Percentiles rank a stretch among this genome's conserved stretches.
Evolutionary conservation across 2,113 vertebrate species (phyloP).

Genomic region (Hipposideros armiger): DNA sequence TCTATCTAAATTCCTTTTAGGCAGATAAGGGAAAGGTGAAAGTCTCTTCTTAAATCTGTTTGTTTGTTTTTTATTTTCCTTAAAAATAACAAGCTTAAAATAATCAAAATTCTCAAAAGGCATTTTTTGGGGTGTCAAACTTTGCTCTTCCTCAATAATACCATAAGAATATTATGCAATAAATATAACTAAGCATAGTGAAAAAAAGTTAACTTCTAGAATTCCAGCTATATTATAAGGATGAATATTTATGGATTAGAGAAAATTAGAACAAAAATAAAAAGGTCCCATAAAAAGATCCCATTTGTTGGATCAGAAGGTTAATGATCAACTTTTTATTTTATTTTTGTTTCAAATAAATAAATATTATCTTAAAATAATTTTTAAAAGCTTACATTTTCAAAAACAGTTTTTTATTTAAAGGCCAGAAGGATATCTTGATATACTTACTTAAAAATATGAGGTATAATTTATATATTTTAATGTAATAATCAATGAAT

Average conservation of each 20-base stretch:
- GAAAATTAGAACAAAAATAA: not conserved
- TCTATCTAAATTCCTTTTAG: not conserved
- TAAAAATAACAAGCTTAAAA: not conserved
- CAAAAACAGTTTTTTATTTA: not conserved
- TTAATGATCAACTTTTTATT: not conserved
- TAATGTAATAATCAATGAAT: not conserved
- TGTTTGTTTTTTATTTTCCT: not conserved
- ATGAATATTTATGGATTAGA: not conserved
- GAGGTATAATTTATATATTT: not conserved
- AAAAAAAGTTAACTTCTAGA: not conserved
- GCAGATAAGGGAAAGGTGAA: not conserved
- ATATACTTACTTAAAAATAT: not conserved
- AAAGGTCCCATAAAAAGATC: not conserved
- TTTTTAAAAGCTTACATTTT: slow-evolving; percentile 6
- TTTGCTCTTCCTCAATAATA: not conserved
- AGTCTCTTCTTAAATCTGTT: not conserved
- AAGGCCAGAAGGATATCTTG: not conserved
- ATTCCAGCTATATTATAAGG: not conserved
- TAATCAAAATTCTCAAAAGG: not conserved
- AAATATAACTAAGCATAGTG: not conserved
- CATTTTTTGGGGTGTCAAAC: not conserved
- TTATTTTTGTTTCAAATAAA: not conserved
- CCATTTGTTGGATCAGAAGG: not conserved
- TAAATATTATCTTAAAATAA: not conserved
- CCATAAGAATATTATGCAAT: not conserved